These are phyloP conservation scores for Gerris lacustris DNA, from an alignment of 2,888 invertebrate species.

Conservation along the genomic window DNA sequence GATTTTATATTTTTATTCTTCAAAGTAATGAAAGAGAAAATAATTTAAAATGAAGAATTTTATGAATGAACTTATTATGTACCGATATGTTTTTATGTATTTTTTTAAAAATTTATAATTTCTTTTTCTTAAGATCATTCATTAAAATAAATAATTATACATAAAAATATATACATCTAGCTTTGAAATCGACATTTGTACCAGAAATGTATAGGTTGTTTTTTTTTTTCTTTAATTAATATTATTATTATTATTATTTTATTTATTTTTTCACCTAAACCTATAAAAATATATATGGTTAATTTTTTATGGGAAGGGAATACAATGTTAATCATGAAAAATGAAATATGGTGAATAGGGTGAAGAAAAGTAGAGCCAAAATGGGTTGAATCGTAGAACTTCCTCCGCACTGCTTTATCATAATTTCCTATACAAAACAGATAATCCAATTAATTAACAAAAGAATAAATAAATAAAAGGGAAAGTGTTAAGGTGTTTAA, in stretches of 20 bases:
- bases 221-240: too few relatives aligned
- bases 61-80: too few relatives aligned
- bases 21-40: too few relatives aligned
- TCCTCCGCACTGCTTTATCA: constrained; percentile 50
- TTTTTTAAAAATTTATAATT: too few relatives aligned
- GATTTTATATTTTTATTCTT: too few relatives aligned
- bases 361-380: neutral
- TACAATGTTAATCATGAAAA: neutral
- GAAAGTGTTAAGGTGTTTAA: too few relatives aligned
- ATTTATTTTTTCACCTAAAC: constrained; percentile 1
- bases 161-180: constrained; percentile 1
- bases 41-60: too few relatives aligned
- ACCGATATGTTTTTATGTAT: too few relatives aligned
- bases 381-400: constrained; percentile 33
- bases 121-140: too few relatives aligned
- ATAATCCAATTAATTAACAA: too few relatives aligned
- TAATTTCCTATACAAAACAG: constrained; percentile 45
- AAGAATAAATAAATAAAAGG: too few relatives aligned
- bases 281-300: neutral
- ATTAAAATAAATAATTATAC: neutral
- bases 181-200: neutral
- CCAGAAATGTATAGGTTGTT: neutral
- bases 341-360: neutral
- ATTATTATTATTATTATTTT: neutral
- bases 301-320: neutral